phyloP scores from a whole-genome alignment of 2,888 invertebrate species.

The Incurvaria masculella region DNA sequence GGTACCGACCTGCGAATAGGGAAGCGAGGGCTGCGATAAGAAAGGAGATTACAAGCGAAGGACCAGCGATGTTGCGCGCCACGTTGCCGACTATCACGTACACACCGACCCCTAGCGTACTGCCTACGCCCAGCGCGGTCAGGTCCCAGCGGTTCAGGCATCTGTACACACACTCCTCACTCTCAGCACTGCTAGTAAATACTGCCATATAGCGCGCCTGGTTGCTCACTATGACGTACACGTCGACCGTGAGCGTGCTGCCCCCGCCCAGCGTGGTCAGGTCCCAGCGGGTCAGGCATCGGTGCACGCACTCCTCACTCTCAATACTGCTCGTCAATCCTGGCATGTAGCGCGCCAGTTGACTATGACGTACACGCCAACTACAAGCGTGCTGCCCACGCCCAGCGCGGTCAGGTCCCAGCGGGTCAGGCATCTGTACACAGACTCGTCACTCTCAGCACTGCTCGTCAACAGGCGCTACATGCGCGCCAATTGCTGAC shows the following conservation, averaged over 20 bases:
- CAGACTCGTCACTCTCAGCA: too few relatives aligned
- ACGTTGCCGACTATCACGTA: slow-evolving; percentile 84
- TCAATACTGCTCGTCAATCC: too few relatives aligned
- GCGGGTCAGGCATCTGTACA: slow-evolving; percentile 65
- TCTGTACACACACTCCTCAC: too few relatives aligned
- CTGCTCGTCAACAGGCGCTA: too few relatives aligned
- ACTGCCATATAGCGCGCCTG: slow-evolving; percentile 73
- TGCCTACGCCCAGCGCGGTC: slow-evolving; percentile 74
- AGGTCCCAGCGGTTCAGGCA: slow-evolving; percentile 74
- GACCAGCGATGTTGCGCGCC: slow-evolving; percentile 74
- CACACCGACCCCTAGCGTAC: slow-evolving; percentile 84
- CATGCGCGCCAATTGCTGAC: slow-evolving; percentile 71
- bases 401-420: slow-evolving; percentile 79
- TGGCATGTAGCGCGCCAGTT: too few relatives aligned
- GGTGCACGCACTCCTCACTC: too few relatives aligned
- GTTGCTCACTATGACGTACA: slow-evolving; percentile 81
- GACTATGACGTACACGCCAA: slow-evolving; percentile 94
- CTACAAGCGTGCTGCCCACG: slow-evolving; percentile 78
- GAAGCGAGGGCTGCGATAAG: slow-evolving; percentile 85
- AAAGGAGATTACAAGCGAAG: slow-evolving; percentile 82
- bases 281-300: slow-evolving; percentile 72
- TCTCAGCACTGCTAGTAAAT: too few relatives aligned
- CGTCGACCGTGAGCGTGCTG: slow-evolving; percentile 81
- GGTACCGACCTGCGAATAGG: slow-evolving; percentile 73
- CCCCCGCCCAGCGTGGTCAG: slow-evolving; percentile 77